Conservation (phyloP, 1,140 invertebrate genomes). For the Philopotamus ludificatus region DNA sequence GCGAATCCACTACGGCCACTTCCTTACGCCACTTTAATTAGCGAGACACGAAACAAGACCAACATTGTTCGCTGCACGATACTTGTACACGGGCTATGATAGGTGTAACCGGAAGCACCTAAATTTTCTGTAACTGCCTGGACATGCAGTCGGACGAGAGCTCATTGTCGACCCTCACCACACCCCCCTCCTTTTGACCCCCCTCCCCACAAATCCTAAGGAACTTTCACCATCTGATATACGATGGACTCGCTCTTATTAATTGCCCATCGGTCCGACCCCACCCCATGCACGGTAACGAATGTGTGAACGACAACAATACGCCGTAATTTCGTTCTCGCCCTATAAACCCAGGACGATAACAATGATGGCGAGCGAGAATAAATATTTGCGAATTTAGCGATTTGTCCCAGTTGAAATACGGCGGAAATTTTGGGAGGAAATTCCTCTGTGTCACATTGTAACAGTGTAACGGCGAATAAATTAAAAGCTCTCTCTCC, state of each 20-base stretch:
- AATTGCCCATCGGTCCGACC: slow-evolving; percentile 32
- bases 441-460: slow-evolving; percentile 5
- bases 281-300: slow-evolving; percentile 18
- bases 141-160: no score
- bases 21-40: neutral
- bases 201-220: slow-evolving; percentile 25
- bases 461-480: neutral
- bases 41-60: neutral
- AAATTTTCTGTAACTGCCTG: no score
- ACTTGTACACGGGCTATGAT: no score
- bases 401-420: neutral
- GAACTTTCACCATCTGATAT: slow-evolving; percentile 28
- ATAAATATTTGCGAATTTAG: neutral
- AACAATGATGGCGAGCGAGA: neutral
- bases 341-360: neutral
- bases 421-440: neutral
- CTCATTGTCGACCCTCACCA: slow-evolving; percentile 17
- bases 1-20: neutral
- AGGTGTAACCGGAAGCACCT: no score
- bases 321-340: slow-evolving; percentile 7
- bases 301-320: slow-evolving; percentile 39
- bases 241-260: slow-evolving; percentile 36
- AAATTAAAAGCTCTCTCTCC: slow-evolving; percentile 40
- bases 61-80: neutral
- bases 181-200: no score